A percentile compares a stretch with the other conserved stretches of the same genome.
Evolutionary conservation across 53 echinoderm and acorn worm genomes (phyloP).

Genomic region (Hippasteria phrygiana): DNA sequence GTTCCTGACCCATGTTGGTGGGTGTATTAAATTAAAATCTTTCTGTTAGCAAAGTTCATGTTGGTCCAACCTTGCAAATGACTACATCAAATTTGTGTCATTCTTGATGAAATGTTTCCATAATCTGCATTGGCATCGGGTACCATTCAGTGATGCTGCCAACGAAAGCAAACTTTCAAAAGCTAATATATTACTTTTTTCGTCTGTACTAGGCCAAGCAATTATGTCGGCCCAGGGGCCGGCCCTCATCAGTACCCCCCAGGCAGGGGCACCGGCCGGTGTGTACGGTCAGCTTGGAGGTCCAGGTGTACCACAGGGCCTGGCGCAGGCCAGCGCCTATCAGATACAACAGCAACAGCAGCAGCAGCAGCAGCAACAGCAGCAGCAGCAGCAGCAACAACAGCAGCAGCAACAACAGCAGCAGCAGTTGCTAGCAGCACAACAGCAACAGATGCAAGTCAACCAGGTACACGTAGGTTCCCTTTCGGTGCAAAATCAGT

Average conservation of each 20-base stretch:
- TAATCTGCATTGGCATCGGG: too few species aligned
- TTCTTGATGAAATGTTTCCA: too few species aligned
- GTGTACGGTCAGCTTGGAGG: constrained; percentile 49
- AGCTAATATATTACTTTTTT: too few species aligned
- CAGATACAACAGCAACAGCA: constrained; percentile 55
- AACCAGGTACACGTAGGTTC: constrained; percentile 51
- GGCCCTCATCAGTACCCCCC: constrained; percentile 44
- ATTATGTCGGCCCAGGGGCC: constrained; percentile 65
- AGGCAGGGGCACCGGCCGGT: constrained; percentile 30
- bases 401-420: constrained; percentile 43
- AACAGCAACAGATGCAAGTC: constrained; percentile 57
- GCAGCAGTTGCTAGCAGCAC: constrained; percentile 46
- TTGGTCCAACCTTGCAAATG: too few species aligned
- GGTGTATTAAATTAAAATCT: too few species aligned
- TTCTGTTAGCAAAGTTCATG: too few species aligned
- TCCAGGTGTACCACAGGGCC: constrained; percentile 47
- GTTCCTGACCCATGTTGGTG: too few species aligned
- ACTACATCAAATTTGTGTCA: too few species aligned
- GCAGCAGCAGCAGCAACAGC: constrained; percentile 42
- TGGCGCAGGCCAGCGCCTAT: constrained; percentile 54
- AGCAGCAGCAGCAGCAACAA: constrained; percentile 48
- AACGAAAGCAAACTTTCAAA: too few species aligned
- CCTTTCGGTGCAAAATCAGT: too few species aligned
- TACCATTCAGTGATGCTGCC: too few species aligned
- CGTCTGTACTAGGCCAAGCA: constrained; percentile 53